These are phyloP conservation scores for Drosophila tropicalis DNA, from an alignment of 1,140 invertebrate species.

Conservation along the genomic window DNA sequence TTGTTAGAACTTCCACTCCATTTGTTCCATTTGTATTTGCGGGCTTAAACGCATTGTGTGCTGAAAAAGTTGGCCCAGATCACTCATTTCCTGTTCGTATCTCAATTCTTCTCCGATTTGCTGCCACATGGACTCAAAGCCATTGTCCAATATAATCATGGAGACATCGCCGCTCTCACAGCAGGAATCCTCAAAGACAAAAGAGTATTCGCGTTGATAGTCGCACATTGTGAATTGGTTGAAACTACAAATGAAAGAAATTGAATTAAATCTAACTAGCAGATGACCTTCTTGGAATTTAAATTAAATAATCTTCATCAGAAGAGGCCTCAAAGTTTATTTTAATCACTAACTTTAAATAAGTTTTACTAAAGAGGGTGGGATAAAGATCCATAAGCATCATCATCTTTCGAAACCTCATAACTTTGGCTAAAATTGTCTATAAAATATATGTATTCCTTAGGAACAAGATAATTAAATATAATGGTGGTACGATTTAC, in stretches of 20 bases:
- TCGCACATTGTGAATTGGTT: constrained; percentile 58
- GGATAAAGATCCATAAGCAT: too few species aligned
- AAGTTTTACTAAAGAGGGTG: too few species aligned
- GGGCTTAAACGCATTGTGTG: constrained; percentile 51
- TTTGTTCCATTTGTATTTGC: constrained; percentile 1
- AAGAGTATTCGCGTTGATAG: constrained; percentile 65
- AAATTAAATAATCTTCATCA: too few species aligned
- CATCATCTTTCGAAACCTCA: too few species aligned
- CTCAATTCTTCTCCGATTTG: constrained; percentile 62
- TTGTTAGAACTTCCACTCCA: constrained; percentile 40
- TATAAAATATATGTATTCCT: too few species aligned
- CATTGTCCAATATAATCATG: constrained; percentile 33
- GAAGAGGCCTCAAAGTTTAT: too few species aligned
- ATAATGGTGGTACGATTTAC: too few species aligned
- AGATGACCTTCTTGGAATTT: too few species aligned
- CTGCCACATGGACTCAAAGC: constrained; percentile 69
- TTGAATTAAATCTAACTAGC: too few species aligned
- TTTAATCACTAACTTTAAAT: too few species aligned
- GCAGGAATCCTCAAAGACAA: constrained; percentile 59
- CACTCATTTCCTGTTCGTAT: constrained; percentile 50
- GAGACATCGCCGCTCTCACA: constrained; percentile 47
- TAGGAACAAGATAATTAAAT: too few species aligned
- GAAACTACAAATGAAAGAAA: constrained; percentile 24
- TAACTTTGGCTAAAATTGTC: too few species aligned
- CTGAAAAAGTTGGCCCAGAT: constrained; percentile 53